Conservation (phyloP, 2,797 vertebrate genomes). For the Pangasius macronema region DNA sequence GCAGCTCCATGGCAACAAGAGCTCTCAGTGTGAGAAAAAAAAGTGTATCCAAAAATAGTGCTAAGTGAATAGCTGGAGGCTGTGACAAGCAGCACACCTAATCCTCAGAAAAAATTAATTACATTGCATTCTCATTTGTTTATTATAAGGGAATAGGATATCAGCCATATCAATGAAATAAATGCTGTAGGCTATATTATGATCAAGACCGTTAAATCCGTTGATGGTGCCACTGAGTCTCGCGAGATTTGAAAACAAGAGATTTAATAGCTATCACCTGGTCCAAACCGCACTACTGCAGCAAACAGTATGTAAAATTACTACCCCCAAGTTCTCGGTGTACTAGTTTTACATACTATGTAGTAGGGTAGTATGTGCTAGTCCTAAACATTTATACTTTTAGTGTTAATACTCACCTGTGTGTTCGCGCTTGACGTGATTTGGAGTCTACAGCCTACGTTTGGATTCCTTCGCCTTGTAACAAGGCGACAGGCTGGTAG, state of each 20-base stretch:
- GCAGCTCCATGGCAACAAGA: constrained; percentile 58
- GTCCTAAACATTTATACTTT: not conserved
- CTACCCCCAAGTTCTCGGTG: not conserved
- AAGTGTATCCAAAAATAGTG: constrained; percentile 41
- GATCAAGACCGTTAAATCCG: not conserved
- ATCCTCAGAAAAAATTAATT: not conserved
- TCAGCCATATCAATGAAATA: not conserved
- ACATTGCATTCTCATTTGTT: not conserved
- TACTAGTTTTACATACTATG: not conserved
- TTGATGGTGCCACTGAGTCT: not conserved
- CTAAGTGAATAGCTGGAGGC: not conserved
- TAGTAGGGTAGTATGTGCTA: not conserved
- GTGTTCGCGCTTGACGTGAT: constrained; percentile 5
- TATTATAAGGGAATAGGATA: not conserved
- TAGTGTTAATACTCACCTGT: not conserved
- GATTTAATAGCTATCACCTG: not conserved
- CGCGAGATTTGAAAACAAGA: constrained; percentile 22
- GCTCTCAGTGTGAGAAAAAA: constrained; percentile 25
- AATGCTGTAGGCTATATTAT: not conserved
- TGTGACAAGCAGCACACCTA: not conserved
- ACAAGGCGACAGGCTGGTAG: not conserved
- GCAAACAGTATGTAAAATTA: not conserved
- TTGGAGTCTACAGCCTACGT: not conserved
- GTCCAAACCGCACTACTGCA: not conserved
- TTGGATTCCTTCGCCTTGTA: not conserved